A percentile compares a stretch with the other conserved stretches of the same genome.
These are phyloP conservation scores for Nothoprocta pentlandii DNA, from an alignment of 2,113 vertebrate species.

Conservation along the genomic window DNA sequence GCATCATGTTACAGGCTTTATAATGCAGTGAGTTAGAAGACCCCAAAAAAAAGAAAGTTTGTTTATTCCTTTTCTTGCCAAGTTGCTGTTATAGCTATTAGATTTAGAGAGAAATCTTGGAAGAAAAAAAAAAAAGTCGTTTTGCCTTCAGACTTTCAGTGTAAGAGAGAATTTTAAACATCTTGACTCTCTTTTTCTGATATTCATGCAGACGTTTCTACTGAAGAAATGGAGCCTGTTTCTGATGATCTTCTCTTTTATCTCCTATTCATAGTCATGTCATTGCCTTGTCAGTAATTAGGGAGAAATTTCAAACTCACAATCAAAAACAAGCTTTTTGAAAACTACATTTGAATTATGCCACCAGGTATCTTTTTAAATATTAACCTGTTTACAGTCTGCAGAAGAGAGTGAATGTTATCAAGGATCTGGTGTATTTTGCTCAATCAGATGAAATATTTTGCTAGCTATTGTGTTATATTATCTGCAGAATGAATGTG, in stretches of 20 bases:
- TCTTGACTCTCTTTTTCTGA: not conserved
- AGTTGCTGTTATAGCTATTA: not conserved
- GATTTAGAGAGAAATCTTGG: not conserved
- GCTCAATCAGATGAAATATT: not conserved
- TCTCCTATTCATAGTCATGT: not conserved
- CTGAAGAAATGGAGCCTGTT: not conserved
- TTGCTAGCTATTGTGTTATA: not conserved
- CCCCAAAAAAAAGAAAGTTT: not conserved
- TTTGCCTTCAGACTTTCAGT: conserved; percentile 9
- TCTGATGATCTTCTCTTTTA: not conserved
- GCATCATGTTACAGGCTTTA: not conserved
- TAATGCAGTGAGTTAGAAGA: not conserved
- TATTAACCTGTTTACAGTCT: not conserved
- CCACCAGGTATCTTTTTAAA: not conserved
- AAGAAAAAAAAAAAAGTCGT: not conserved
- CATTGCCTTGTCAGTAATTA: not conserved
- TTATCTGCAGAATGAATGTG: not conserved
- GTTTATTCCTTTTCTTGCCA: not conserved
- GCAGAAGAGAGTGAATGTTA: not conserved
- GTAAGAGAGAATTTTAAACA: not conserved
- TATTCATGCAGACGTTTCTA: not conserved
- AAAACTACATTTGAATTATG: not conserved
- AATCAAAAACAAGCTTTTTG: not conserved
- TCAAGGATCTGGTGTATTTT: not conserved
- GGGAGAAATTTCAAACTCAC: not conserved